Evolutionary conservation across 2,113 vertebrate genomes (phyloP).

Genomic region (Megatriorchis doriae): DNA sequence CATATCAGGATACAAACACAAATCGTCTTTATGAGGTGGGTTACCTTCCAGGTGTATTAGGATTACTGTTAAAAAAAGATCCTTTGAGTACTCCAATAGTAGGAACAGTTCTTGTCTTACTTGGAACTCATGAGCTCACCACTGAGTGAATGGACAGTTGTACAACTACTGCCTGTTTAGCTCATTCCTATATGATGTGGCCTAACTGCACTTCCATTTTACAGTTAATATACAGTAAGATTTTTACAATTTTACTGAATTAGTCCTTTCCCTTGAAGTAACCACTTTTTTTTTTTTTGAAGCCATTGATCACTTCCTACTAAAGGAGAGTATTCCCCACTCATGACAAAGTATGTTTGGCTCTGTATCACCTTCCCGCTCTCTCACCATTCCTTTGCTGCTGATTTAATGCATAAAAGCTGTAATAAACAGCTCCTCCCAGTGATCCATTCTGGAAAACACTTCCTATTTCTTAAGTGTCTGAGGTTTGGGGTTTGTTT

Average conservation of each 20-base stretch:
- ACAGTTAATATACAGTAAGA: background rate
- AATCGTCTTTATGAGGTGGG: background rate
- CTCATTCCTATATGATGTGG: background rate
- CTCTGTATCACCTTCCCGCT: background rate
- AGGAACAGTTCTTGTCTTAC: background rate
- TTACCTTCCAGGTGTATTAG: background rate
- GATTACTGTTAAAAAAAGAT: background rate
- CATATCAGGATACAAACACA: slow-evolving; percentile 22
- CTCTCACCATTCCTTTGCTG: background rate
- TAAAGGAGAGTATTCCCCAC: background rate
- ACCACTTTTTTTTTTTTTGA: background rate
- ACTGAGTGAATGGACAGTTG: background rate
- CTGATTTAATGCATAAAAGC: background rate
- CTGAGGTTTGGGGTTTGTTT: too few species aligned
- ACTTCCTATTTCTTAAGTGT: background rate
- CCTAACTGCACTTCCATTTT: background rate
- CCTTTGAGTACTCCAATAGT: background rate
- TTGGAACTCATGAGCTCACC: background rate
- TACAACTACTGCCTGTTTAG: background rate
- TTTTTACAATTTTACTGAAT: background rate
- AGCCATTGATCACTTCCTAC: background rate
- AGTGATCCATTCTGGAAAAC: background rate
- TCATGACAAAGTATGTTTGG: background rate
- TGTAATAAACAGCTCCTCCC: background rate
- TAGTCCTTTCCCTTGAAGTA: background rate